Base-by-base conservation (phyloP, 2,888 invertebrate genomes). In the Caradrina clavipalpis region DNA sequence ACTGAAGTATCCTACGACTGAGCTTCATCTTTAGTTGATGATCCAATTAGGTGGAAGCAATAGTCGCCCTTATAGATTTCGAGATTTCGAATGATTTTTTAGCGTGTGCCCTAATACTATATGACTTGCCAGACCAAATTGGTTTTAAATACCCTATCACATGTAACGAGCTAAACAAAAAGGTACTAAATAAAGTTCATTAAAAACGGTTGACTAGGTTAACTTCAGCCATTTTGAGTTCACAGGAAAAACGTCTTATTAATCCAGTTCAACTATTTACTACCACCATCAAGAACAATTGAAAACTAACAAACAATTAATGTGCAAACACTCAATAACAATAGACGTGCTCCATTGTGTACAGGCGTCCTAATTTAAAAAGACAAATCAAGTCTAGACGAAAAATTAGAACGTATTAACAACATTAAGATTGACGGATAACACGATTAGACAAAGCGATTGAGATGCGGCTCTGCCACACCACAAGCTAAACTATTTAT, bases 341-440 rank as follows among this genome's bases (percentile, higher is more conserved):
- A 81, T 76, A 76, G 70, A 72, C 62, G 55, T 56, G 39, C 19
- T 69, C 75, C 68, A 78, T 81, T 82, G 77, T 81, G 62, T 78
- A 53, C 58, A 69, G 66, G 42, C 31, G 75, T 80, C 69, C 71
- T 72, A 67, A 75, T 83, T 81, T 56, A 60, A 67, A 75, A 69
- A 81, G 74, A 82, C 80, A 82, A 83, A 82, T 82, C 83, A 81
- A 82, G 83, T 83, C 81, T 83, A 83, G 83, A 83, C 83, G 56
- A 82, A 59, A 80, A 80, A 76, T 83, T 83, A 82, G 83, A 53
- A 73, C 80, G 31, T 71, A 75, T 83, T 76, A 83, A 80, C 82
- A 69, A 75, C 73, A 82, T 83, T 80, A 71, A 76, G 82, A 82
- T 82, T 81, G 83, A 79, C 79, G 70, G 68, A 78, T 78, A 74